These are phyloP conservation scores for Tipula lateralis DNA, from an alignment of 2,888 invertebrate genomes.

Conservation along the genomic window DNA sequence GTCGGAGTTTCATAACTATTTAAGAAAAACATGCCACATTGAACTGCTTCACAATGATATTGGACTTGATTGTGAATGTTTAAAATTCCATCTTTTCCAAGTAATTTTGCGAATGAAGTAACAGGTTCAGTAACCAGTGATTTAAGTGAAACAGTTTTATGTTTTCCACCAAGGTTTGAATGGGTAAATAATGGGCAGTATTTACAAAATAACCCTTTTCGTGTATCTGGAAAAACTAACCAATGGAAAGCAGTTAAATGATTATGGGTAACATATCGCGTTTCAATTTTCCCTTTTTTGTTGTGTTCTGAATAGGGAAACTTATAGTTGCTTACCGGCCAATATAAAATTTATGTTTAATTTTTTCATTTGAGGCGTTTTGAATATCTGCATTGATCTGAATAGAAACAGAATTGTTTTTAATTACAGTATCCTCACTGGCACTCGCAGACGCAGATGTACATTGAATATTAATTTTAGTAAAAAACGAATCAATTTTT, in stretches of 20 bases:
- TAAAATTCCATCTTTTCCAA: not conserved
- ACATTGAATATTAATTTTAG: not conserved
- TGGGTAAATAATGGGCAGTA: not conserved
- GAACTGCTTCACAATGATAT: not conserved
- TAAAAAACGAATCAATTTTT: not conserved
- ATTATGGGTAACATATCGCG: not conserved
- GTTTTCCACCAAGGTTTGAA: not conserved
- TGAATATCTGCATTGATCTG: not conserved
- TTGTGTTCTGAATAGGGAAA: not conserved
- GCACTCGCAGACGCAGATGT: not conserved
- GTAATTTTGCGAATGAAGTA: not conserved
- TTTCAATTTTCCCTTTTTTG: not conserved
- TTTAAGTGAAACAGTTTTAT: not conserved
- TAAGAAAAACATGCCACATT: not conserved
- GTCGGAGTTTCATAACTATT: not conserved
- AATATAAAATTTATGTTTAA: not conserved
- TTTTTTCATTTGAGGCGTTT: not conserved
- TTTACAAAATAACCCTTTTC: not conserved
- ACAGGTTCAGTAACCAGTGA: not conserved
- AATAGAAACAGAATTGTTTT: not conserved
- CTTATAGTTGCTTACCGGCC: not conserved
- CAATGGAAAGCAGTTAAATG: not conserved
- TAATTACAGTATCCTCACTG: not conserved
- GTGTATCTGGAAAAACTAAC: not conserved
- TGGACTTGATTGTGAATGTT: not conserved